A percentile compares a stretch with the other conserved stretches of the same genome.
phyloP scores from a whole-genome alignment of 2,113 vertebrate species.

The Uria aalge region DNA sequence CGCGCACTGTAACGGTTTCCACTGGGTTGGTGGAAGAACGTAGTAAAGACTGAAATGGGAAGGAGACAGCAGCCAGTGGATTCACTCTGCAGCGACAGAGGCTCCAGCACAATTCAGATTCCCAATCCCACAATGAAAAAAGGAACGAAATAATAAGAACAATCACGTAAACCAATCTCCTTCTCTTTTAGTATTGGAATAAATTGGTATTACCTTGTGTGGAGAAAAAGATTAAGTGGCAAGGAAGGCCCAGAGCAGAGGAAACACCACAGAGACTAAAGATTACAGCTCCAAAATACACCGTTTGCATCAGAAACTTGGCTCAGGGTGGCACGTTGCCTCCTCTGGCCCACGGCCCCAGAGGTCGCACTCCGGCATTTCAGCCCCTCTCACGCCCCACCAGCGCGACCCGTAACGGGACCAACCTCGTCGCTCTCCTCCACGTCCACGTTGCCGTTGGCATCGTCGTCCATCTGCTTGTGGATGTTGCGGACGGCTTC shows the following conservation, averaged over 20 bases:
- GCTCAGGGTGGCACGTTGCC: rapidly evolving
- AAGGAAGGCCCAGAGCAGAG: background rate
- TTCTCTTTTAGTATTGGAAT: background rate
- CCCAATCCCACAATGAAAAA: background rate
- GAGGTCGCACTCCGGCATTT: rapidly evolving
- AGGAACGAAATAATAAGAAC: background rate
- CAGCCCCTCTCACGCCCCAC: background rate
- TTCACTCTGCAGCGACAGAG: background rate
- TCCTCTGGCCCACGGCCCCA: background rate
- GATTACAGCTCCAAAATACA: background rate
- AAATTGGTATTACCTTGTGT: rapidly evolving
- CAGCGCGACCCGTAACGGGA: background rate
- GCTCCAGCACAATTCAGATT: background rate
- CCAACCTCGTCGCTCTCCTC: slow-evolving; percentile 90
- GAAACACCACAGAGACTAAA: rapidly evolving
- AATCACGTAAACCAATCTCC: rapidly evolving
- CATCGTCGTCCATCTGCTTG: slow-evolving; percentile 98
- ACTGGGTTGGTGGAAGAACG: background rate
- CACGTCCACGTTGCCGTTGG: slow-evolving; percentile 94
- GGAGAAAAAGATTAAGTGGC: background rate
- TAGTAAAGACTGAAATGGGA: rapidly evolving
- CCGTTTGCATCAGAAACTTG: rapidly evolving
- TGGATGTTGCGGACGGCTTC: slow-evolving; percentile 94
- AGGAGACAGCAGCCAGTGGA: background rate
- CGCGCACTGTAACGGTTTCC: rapidly evolving